These are phyloP conservation scores for Idris sp. DNA, from an alignment of 1,140 invertebrate species.

Conservation along the genomic window DNA sequence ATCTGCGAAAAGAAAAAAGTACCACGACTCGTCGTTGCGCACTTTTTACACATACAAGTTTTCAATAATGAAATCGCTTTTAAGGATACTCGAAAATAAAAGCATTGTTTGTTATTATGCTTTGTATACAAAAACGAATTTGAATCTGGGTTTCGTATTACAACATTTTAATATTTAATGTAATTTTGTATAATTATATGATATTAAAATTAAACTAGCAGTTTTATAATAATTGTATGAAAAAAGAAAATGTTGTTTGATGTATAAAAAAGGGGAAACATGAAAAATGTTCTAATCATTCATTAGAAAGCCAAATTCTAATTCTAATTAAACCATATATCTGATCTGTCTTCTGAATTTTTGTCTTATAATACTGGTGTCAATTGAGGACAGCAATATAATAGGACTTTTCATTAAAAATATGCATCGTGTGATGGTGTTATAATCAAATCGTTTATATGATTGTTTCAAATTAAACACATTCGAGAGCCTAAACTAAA, in stretches of 20 bases:
- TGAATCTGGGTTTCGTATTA: conserved; percentile 30
- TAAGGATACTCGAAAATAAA: conserved; percentile 41
- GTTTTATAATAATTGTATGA: no score
- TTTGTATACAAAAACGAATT: conserved; percentile 49
- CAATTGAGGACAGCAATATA: conserved; percentile 54
- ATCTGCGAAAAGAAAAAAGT: conserved; percentile 37
- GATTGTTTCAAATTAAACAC: conserved; percentile 27
- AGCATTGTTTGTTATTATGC: conserved; percentile 56
- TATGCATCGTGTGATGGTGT: conserved; percentile 41
- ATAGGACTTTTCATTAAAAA: conserved; percentile 36
- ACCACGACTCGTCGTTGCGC: conserved; percentile 18
- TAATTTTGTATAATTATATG: no score
- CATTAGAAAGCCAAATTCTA: conserved; percentile 40
- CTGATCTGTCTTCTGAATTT: conserved; percentile 43
- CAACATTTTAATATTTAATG: no score
- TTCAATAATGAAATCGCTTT: conserved; percentile 45
- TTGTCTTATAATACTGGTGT: conserved; percentile 45
- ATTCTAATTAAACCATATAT: conserved; percentile 15
- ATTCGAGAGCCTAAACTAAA: conserved; percentile 42
- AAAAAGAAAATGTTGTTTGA: no score
- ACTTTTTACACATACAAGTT: conserved; percentile 38
- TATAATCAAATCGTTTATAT: conserved; percentile 31
- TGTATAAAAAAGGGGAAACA: no score
- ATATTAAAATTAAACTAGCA: no score
- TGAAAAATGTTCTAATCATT: no score